Evolutionary conservation across 2,113 vertebrate genomes (phyloP).

Genomic region (Hydropotes inermis): DNA sequence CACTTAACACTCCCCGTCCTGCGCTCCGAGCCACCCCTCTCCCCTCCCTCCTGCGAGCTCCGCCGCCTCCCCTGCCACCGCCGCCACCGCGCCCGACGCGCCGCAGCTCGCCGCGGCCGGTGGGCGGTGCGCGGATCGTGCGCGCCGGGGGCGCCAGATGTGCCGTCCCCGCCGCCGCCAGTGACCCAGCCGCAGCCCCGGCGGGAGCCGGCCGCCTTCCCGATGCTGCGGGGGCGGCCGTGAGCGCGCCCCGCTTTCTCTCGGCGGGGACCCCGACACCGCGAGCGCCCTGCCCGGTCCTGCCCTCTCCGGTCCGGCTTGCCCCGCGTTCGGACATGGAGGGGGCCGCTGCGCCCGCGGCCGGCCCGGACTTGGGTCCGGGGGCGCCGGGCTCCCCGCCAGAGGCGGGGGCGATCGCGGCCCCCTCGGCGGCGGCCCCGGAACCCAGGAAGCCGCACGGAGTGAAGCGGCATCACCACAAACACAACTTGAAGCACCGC

Average conservation of each 20-base stretch:
- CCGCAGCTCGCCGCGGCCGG: conserved; percentile 47
- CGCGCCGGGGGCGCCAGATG: conserved; percentile 64
- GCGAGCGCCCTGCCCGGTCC: not conserved
- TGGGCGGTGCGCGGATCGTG: conserved; percentile 66
- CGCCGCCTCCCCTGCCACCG: conserved; percentile 54
- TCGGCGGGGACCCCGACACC: conserved; percentile 10
- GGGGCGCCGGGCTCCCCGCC: conserved; percentile 26
- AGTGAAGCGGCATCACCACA: conserved; percentile 97
- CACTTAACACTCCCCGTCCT: conserved; percentile 62
- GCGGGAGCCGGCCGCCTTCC: not conserved
- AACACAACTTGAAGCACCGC: conserved; percentile 98
- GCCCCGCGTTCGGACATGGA: conserved; percentile 65
- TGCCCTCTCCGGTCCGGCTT: conserved; percentile 20
- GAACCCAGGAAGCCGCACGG: conserved; percentile 83
- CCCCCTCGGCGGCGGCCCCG: not conserved
- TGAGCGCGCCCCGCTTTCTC: conserved; percentile 43
- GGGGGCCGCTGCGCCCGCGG: conserved; percentile 56
- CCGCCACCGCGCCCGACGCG: conserved; percentile 65
- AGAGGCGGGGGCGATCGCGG: conserved; percentile 52
- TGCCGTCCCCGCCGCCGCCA: conserved; percentile 46
- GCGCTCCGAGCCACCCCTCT: conserved; percentile 59
- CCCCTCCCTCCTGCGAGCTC: conserved; percentile 56
- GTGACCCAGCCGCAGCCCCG: conserved; percentile 50
- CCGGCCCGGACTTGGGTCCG: conserved; percentile 9
- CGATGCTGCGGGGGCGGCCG: conserved; percentile 49